Conservation (phyloP, 2,113 vertebrate genomes). For the Tetrax tetrax region DNA sequence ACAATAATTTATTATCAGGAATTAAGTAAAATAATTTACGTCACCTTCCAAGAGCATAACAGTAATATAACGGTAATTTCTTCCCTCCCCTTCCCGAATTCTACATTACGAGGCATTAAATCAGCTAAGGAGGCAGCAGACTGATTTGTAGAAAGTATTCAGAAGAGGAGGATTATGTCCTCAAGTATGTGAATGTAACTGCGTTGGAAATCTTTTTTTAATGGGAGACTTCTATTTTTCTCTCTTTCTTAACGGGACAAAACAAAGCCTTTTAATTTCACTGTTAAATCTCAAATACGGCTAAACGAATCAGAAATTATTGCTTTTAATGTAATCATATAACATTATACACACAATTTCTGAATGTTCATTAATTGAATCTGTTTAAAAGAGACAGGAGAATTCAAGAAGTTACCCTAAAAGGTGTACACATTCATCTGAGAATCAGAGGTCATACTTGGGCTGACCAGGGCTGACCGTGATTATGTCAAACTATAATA, state of each 20-base stretch:
- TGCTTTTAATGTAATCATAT: not conserved
- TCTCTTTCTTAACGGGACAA: not conserved
- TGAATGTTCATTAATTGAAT: not conserved
- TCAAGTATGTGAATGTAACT: not conserved
- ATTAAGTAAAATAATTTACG: slow-evolving; percentile 50
- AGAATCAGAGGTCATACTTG: not conserved
- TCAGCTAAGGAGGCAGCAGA: not conserved
- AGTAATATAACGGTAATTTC: slow-evolving; percentile 2
- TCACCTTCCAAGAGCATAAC: not conserved
- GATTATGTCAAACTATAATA: not conserved
- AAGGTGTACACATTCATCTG: not conserved
- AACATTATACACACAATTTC: not conserved
- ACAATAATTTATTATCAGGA: slow-evolving; percentile 35
- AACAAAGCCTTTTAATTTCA: not conserved
- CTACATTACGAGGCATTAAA: not conserved
- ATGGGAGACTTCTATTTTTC: not conserved
- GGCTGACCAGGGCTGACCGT: not conserved
- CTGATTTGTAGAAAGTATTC: not conserved
- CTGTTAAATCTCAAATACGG: not conserved
- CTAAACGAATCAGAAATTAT: not conserved
- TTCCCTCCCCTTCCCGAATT: not conserved
- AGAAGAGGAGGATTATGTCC: not conserved
- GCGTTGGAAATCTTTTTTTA: not conserved
- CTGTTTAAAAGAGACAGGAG: not conserved
- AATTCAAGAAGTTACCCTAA: not conserved